Evolutionary conservation across 2,888 invertebrate genomes (phyloP).

Genomic region (Pyrgus malvae): DNA sequence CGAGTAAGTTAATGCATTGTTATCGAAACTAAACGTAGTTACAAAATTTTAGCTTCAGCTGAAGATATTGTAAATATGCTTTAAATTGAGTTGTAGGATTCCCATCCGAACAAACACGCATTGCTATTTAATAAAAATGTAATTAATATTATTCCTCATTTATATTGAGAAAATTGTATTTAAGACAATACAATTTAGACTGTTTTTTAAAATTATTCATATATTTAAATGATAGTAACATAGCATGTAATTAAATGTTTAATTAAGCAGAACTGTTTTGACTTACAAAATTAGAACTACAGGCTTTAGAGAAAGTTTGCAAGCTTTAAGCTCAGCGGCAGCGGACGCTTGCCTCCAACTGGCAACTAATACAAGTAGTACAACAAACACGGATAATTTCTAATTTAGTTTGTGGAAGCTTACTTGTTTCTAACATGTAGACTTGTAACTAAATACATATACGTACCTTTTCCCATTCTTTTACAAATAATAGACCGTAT

Average conservation of each 20-base stretch:
- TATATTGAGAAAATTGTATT: too few relatives aligned
- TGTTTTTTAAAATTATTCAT: too few relatives aligned
- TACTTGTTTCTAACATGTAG: conserved; percentile 16
- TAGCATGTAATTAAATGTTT: not conserved
- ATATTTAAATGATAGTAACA: too few relatives aligned
- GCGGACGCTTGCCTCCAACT: conserved; percentile 17
- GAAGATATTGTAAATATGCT: too few relatives aligned
- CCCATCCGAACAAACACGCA: too few relatives aligned
- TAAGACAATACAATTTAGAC: too few relatives aligned
- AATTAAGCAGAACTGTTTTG: conserved; percentile 7
- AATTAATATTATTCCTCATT: too few relatives aligned
- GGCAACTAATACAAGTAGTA: conserved; percentile 20
- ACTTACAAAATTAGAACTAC: conserved; percentile 13
- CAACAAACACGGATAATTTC: conserved; percentile 19
- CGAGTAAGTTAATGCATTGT: too few relatives aligned
- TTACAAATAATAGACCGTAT: not conserved
- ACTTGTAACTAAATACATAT: not conserved
- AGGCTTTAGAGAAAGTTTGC: conserved; percentile 10
- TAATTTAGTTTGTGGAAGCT: conserved; percentile 18
- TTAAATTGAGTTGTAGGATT: too few relatives aligned
- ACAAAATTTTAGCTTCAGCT: too few relatives aligned
- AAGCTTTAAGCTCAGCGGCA: conserved; percentile 16
- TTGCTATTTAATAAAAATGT: too few relatives aligned
- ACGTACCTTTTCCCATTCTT: not conserved
- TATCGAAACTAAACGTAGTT: too few relatives aligned